These are phyloP conservation scores for Virgularia gustaviana DNA, from an alignment of 92 coral and sea anemone species.

Conservation along the genomic window DNA sequence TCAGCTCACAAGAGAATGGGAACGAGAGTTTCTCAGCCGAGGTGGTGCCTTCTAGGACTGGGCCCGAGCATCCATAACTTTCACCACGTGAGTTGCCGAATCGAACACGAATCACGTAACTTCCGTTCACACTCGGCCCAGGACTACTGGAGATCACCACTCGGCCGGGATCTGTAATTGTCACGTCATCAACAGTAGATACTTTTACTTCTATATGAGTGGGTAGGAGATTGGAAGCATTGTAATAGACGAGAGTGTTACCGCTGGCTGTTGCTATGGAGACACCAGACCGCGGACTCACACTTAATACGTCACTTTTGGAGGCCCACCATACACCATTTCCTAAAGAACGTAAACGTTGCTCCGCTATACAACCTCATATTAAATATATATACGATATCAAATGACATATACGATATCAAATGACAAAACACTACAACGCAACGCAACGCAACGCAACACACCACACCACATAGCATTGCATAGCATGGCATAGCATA, in stretches of 20 bases:
- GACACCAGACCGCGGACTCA: constrained; percentile 70
- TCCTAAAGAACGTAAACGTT: constrained; percentile 39
- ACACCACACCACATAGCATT: too few species aligned
- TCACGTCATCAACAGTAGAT: constrained; percentile 61
- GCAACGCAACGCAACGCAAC: not conserved
- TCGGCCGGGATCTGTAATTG: constrained; percentile 11
- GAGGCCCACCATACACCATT: constrained; percentile 91
- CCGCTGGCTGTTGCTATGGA: constrained; percentile 87
- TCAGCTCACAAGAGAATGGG: constrained; percentile 50
- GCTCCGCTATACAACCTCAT: not conserved
- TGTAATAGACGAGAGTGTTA: constrained; percentile 68
- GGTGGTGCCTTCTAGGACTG: constrained; percentile 54
- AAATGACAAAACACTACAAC: too few species aligned
- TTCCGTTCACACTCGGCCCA: constrained; percentile 4
- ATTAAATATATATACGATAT: not conserved
- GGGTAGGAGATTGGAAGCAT: constrained; percentile 68
- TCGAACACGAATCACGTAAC: not conserved
- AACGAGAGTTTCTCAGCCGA: constrained; percentile 64
- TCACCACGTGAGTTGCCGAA: constrained; percentile 3
- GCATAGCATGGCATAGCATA: too few species aligned
- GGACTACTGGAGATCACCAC: not conserved
- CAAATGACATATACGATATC: not conserved
- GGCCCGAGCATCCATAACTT: constrained; percentile 51
- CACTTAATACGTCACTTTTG: constrained; percentile 64
- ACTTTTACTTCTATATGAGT: constrained; percentile 88